phyloP scores from a whole-genome alignment of 2,888 invertebrate species.

The Athalia cordata region DNA sequence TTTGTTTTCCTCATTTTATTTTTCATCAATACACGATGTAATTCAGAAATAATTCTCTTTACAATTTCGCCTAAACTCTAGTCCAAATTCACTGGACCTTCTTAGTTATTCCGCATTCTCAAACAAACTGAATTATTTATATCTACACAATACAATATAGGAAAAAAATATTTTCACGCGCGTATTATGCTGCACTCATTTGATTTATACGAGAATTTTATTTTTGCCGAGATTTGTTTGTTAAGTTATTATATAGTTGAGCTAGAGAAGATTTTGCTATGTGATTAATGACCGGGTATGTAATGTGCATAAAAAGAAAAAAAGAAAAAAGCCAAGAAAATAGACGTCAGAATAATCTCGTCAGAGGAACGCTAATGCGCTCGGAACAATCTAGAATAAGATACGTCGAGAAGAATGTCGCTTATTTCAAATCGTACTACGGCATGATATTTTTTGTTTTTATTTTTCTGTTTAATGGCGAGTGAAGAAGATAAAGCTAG shows the following conservation, averaged over 20 bases:
- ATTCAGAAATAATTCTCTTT: too few relatives aligned
- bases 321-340: background rate
- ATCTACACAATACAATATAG: background rate
- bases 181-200: too few relatives aligned
- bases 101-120: too few relatives aligned
- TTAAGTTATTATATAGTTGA: background rate
- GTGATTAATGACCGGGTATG: slow-evolving; percentile 15
- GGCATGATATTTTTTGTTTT: slow-evolving; percentile 49
- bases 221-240: background rate
- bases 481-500: slow-evolving; percentile 53
- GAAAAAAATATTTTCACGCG: too few relatives aligned
- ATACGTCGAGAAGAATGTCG: slow-evolving; percentile 13
- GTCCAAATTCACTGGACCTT: too few relatives aligned
- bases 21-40: too few relatives aligned
- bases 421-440: slow-evolving; percentile 36
- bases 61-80: too few relatives aligned
- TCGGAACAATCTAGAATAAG: slow-evolving; percentile 27
- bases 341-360: slow-evolving; percentile 25
- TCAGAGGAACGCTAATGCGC: slow-evolving; percentile 38
- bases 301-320: slow-evolving; percentile 14
- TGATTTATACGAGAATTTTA: background rate
- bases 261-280: background rate
- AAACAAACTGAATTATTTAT: slow-evolving; percentile 23
- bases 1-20: too few relatives aligned
- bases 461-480: slow-evolving; percentile 57